A percentile compares a stretch with the other conserved stretches of the same genome.
Evolutionary conservation across 2,888 invertebrate species (phyloP).

Genomic region (Cremastinae sp.): DNA sequence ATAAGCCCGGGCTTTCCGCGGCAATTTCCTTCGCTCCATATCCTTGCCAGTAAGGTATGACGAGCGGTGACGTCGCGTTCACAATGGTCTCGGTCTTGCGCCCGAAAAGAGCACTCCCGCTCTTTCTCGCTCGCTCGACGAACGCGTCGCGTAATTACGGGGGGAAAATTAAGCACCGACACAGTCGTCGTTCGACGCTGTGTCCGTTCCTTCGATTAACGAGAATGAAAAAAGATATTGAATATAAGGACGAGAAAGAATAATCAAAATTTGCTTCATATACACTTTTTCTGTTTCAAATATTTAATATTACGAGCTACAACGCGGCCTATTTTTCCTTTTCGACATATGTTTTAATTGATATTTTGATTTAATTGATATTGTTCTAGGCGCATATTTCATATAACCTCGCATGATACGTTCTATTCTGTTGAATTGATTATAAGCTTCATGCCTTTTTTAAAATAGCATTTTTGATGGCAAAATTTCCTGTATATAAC

Average conservation of each 20-base stretch:
- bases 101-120: slow-evolving; percentile 50
- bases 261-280: slow-evolving; percentile 10
- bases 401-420: no score
- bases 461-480: no score
- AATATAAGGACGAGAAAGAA: slow-evolving; percentile 40
- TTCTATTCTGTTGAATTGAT: no score
- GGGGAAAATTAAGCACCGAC: slow-evolving; percentile 81
- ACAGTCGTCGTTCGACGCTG: slow-evolving; percentile 73
- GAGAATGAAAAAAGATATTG: slow-evolving; percentile 62
- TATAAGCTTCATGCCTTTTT: no score
- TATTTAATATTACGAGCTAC: no score
- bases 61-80: slow-evolving; percentile 49
- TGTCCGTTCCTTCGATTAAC: slow-evolving; percentile 73
- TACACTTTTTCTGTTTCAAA: no score
- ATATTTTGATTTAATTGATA: no score
- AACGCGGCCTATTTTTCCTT: no score
- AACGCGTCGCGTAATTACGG: slow-evolving; percentile 79
- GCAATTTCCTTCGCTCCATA: slow-evolving; percentile 69
- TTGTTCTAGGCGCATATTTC: no score
- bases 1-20: slow-evolving; percentile 25
- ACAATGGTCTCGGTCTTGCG: slow-evolving; percentile 69
- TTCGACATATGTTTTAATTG: no score
- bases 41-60: slow-evolving; percentile 58
- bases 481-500: no score
- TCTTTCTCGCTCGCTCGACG: slow-evolving; percentile 29